phyloP scores from a whole-genome alignment of 2,888 invertebrate species.

The Cordilura impudica region DNA sequence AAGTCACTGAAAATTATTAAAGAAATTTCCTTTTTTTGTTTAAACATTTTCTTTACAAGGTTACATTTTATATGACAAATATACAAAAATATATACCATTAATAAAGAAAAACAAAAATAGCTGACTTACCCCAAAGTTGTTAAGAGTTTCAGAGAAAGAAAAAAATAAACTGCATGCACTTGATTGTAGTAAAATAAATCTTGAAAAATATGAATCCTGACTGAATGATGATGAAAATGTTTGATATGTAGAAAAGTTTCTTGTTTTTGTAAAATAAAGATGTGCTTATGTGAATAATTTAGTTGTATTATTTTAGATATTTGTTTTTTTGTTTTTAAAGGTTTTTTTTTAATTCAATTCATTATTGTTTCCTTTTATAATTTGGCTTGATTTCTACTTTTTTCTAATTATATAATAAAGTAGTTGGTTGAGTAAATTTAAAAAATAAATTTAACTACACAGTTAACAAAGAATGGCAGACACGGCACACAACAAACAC shows the following conservation, averaged over 20 bases:
- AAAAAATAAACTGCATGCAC: not conserved
- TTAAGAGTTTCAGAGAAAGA: not conserved
- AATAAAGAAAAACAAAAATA: not conserved
- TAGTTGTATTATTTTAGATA: not conserved
- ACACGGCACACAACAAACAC: slow-evolving; percentile 47
- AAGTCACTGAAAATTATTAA: no score
- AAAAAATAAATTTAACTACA: slow-evolving; percentile 58
- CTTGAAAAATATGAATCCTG: not conserved
- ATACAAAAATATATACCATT: not conserved
- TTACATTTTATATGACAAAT: not conserved
- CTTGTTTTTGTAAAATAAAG: not conserved
- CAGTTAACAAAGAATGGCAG: slow-evolving; percentile 53
- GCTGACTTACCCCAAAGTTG: not conserved
- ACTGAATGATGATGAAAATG: not conserved
- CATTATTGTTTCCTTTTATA: slow-evolving; percentile 24
- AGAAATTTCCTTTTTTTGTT: not conserved
- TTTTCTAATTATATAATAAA: not conserved
- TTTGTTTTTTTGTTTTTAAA: slow-evolving; percentile 11
- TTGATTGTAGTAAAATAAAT: slow-evolving; percentile 11
- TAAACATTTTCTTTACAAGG: slow-evolving; percentile 2
- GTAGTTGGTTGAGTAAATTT: slow-evolving; percentile 31
- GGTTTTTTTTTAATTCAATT: slow-evolving; percentile 34
- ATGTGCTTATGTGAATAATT: not conserved
- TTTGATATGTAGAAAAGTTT: not conserved
- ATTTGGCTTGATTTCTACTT: slow-evolving; percentile 29